These are phyloP conservation scores for Teinopalpus imperialis DNA, from an alignment of 2,888 invertebrate genomes.

Conservation along the genomic window DNA sequence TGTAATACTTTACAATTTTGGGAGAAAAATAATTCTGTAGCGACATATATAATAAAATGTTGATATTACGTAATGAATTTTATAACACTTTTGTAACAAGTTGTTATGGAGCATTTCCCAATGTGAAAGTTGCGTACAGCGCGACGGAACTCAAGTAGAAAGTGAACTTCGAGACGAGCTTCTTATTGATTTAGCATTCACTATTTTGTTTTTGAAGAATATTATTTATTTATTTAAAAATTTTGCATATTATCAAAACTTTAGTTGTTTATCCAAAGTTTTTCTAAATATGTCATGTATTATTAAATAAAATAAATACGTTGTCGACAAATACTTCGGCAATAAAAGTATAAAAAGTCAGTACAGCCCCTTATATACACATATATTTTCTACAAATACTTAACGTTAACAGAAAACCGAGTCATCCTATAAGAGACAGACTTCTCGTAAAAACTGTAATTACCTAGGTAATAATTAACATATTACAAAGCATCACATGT, in stretches of 20 bases:
- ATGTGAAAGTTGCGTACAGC: conserved; percentile 37
- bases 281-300: no score
- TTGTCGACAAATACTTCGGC: no score
- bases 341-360: no score
- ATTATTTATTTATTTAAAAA: no score
- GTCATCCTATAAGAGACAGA: no score
- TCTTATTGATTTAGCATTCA: conserved; percentile 30
- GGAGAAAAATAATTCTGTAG: neutral
- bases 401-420: no score
- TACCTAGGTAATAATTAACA: conserved; percentile 4
- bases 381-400: no score
- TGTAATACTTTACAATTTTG: conserved; percentile 6
- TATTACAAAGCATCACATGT: conserved; percentile 19
- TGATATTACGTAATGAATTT: conserved; percentile 14
- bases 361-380: no score
- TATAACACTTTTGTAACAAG: conserved; percentile 16
- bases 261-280: no score
- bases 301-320: no score
- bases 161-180: conserved; percentile 31
- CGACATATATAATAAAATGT: no score
- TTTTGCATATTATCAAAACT: no score
- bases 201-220: neutral
- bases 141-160: conserved; percentile 33
- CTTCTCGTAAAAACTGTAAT: conserved; percentile 2
- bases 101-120: conserved; percentile 36